phyloP scores from a whole-genome alignment of 2,888 invertebrate genomes.

The Oscheius sp. region DNA sequence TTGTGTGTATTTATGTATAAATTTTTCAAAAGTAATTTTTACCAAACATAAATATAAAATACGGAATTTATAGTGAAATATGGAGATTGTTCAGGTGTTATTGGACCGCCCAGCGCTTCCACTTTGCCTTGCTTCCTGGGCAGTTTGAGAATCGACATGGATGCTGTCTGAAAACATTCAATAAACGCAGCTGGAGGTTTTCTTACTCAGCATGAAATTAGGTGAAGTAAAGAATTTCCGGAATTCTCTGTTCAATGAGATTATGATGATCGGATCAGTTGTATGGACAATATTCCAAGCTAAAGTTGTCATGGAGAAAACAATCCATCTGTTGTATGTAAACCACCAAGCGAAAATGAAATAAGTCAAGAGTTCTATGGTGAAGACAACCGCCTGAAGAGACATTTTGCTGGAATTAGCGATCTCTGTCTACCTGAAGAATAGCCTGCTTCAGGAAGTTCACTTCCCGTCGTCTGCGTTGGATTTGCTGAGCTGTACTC shows the following conservation, averaged over 20 bases:
- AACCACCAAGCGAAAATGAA: slow-evolving; percentile 42
- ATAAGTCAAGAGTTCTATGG: slow-evolving; percentile 50
- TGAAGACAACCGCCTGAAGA: slow-evolving; percentile 46
- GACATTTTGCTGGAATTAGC: not conserved
- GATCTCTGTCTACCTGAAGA: slow-evolving; percentile 14
- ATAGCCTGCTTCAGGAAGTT: slow-evolving; percentile 36
- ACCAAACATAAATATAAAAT: no score
- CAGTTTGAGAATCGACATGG: not conserved
- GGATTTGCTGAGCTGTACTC: slow-evolving; percentile 18
- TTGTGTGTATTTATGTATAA: no score
- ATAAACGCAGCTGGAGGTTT: not conserved
- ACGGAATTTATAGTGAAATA: no score
- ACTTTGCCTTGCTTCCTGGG: not conserved
- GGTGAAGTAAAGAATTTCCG: slow-evolving; percentile 27
- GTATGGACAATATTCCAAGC: slow-evolving; percentile 47
- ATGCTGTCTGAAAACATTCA: not conserved
- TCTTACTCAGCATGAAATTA: slow-evolving; percentile 20
- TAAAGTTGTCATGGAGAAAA: slow-evolving; percentile 42
- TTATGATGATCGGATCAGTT: slow-evolving; percentile 45
- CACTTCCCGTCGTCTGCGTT: slow-evolving; percentile 19
- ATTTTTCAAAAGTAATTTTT: no score
- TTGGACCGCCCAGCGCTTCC: not conserved
- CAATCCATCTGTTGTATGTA: slow-evolving; percentile 39
- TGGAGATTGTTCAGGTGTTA: not conserved
- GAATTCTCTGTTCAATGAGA: slow-evolving; percentile 32